Conservation (phyloP, 1,140 invertebrate species). For the Drosophila littoralis region DNA sequence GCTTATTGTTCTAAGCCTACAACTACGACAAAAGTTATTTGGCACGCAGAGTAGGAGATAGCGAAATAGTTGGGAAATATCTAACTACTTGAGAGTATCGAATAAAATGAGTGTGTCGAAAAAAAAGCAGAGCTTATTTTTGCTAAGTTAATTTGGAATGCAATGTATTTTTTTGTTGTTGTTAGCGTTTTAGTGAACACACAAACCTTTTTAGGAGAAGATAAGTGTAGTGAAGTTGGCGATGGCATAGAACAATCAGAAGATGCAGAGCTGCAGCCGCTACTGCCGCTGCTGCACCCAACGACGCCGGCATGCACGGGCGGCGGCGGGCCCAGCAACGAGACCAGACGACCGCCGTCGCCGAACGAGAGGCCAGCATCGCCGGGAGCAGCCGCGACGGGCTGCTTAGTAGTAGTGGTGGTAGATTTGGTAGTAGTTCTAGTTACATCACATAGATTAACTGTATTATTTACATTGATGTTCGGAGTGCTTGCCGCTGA, state of each 20-base stretch:
- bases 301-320: conserved; percentile 25
- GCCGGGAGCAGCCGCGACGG: conserved; percentile 54
- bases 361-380: conserved; percentile 26
- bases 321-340: conserved; percentile 50
- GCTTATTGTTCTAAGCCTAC: conserved; percentile 1
- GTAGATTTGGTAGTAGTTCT: conserved; percentile 82
- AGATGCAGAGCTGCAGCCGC: conserved; percentile 84
- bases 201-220: conserved; percentile 85
- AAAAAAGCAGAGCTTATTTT: conserved; percentile 51
- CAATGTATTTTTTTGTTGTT: conserved; percentile 39
- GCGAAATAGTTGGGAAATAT: conserved; percentile 13
- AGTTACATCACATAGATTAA: conserved; percentile 83
- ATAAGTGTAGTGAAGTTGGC: conserved; percentile 84
- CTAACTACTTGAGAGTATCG: conserved; percentile 38
- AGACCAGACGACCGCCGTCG: conserved; percentile 36
- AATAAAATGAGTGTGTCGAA: conserved; percentile 48
- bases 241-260: conserved; percentile 85
- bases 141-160: conserved; percentile 39
- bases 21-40: not conserved
- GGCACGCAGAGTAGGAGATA: conserved; percentile 8
- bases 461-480: conserved; percentile 83
- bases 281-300: conserved; percentile 74
- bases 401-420: conserved; percentile 79
- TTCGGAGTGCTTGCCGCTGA: conserved; percentile 77
- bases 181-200: conserved; percentile 75